Percentiles rank a stretch among this genome's conserved stretches.
Conservation (phyloP, 2,113 vertebrate genomes). For the Takifugu flavidus region DNA sequence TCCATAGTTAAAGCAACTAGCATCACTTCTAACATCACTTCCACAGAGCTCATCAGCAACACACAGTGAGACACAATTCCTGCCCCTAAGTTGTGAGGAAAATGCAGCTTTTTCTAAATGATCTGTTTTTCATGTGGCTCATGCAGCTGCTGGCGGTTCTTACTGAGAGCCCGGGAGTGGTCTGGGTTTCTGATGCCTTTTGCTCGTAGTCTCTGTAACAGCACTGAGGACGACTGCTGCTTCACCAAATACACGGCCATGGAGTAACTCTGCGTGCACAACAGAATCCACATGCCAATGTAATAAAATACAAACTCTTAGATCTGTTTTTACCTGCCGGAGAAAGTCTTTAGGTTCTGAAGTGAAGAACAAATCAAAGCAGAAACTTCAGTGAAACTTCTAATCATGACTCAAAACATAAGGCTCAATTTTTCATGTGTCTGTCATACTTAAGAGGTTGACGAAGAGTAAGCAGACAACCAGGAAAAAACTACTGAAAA, state of each 20-base stretch:
- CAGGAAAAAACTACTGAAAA: no score
- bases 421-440: no score
- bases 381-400: no score
- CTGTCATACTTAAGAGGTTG: no score
- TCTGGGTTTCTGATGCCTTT: conserved; percentile 99
- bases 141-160: conserved; percentile 29
- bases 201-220: conserved; percentile 92
- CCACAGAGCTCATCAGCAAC: no score
- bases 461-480: no score
- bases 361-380: no score
- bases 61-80: not conserved
- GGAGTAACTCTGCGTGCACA: conserved; percentile 86
- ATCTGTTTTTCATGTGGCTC: not conserved
- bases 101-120: not conserved
- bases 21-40: no score
- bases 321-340: no score
- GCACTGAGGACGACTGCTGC: conserved; percentile 92
- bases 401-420: no score
- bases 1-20: no score
- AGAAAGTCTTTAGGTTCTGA: no score
- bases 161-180: conserved; percentile 98
- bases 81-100: not conserved
- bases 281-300: not conserved
- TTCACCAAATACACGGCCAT: conserved; percentile 98
- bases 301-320: not conserved